Evolutionary conservation across 2,797 vertebrate genomes (phyloP), one percentile per base, ranked within the genome.

Genomic region (Crenichthys baileyi): DNA sequence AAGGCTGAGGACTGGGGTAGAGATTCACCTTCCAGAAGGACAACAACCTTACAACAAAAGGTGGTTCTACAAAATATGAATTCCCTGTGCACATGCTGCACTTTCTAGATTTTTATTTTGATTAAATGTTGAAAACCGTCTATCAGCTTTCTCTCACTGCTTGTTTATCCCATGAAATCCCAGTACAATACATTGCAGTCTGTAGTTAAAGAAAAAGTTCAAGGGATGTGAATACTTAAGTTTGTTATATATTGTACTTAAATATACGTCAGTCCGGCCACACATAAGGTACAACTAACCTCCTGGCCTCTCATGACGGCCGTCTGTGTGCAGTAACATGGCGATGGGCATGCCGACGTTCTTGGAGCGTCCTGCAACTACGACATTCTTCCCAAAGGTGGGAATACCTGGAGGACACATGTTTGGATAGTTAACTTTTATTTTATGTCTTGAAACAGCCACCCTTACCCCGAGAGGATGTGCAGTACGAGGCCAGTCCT

Each of bases 281-380:
- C 0, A 58, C 2, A 48, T 8, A 16, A 65, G 6, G 13, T 36
- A 11, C 5, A 26, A 79, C 77, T 89, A 77, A 99, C 98, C 98
- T 93, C 98, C 98, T 0, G 98, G 98, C 2, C 98, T 96, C 83
- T 99, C 98, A 0, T 99, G 98, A 0, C 93, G 88, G 3, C 98
- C 97, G 0, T 99, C 98, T 0, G 98, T 98, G 46, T 99, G 98
- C 11, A 99, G 96, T 29, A 99, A 88, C 98, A 99, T 99, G 1
- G 98, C 98, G 0, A 99, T 98, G 55, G 98, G 98, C 98, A 99
- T 99, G 0, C 98, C 98, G 18, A 99, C 98, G 0, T 99, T 99
- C 92, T 99, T 99, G 0, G 98, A 99, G 72, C 98, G 96, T 48
- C 98, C 98, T 0, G 97, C 98, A 72, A 99, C 98, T 46, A 99